A percentile compares a stretch with the other conserved stretches of the same genome.
These are phyloP conservation scores for Megalops cyprinoides DNA, from an alignment of 2,797 vertebrate species.

Conservation along the genomic window DNA sequence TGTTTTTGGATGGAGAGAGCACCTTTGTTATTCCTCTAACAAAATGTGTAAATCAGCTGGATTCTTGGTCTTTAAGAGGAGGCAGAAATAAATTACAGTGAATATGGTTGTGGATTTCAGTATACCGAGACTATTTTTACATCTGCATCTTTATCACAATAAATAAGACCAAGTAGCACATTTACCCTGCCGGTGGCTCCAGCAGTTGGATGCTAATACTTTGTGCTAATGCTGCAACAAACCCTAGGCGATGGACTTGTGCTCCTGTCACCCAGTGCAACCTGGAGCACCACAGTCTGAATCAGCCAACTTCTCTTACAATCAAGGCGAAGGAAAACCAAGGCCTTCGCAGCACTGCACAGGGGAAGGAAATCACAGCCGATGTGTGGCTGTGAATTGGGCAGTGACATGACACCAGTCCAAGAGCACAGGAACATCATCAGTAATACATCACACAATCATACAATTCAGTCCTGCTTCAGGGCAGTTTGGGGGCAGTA, in stretches of 20 bases:
- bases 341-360: constrained; percentile 31
- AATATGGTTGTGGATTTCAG: neutral
- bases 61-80: constrained; percentile 24
- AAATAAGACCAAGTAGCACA: constrained; percentile 12
- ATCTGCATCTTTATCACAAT: neutral
- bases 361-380: constrained; percentile 34
- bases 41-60: constrained; percentile 19
- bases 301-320: constrained; percentile 43
- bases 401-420: constrained; percentile 28
- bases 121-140: constrained; percentile 19
- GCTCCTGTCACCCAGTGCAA: constrained; percentile 19
- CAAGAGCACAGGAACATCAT: constrained; percentile 50
- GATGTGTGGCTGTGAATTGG: constrained; percentile 29
- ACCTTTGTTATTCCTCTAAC: constrained; percentile 26
- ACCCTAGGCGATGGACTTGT: neutral
- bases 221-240: constrained; percentile 22
- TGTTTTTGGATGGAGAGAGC: constrained; percentile 23
- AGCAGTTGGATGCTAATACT: constrained; percentile 7
- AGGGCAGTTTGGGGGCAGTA: constrained; percentile 71
- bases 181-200: constrained; percentile 16
- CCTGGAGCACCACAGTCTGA: constrained; percentile 8
- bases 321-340: constrained; percentile 40
- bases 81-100: neutral
- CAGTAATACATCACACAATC: constrained; percentile 62
- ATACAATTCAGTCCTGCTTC: constrained; percentile 74